A percentile compares a stretch with the other conserved stretches of the same genome.
phyloP scores from a whole-genome alignment of 1,140 invertebrate species.

The Vanessa atalanta region DNA sequence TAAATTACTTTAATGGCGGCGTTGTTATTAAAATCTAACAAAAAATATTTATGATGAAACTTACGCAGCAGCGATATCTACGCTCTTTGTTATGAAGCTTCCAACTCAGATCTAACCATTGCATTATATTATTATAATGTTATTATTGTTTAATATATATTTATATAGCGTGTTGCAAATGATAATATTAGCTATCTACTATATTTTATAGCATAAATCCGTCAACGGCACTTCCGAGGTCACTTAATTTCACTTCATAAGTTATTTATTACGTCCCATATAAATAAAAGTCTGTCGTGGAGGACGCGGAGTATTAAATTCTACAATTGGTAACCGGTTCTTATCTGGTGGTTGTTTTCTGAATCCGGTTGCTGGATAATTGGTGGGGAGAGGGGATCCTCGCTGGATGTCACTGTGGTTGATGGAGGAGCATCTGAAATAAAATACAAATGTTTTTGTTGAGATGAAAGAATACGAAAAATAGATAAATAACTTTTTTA shows the following conservation, averaged over 20 bases:
- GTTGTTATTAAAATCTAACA: not conserved
- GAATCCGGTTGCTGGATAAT: constrained; percentile 61
- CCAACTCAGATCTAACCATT: not conserved
- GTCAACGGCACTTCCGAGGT: not conserved
- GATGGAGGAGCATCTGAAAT: constrained; percentile 60
- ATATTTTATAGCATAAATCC: not conserved
- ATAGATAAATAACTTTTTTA: too few species aligned
- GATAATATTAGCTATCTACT: not conserved
- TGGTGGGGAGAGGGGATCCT: constrained; percentile 65
- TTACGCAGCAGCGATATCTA: not conserved
- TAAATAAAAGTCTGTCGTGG: constrained; percentile 43
- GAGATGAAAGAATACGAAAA: too few species aligned
- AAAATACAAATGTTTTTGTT: too few species aligned
- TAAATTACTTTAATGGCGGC: not conserved
- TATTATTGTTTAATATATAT: not conserved
- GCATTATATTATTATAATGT: not conserved
- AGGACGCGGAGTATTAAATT: constrained; percentile 53
- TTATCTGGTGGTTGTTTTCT: constrained; percentile 52
- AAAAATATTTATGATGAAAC: not conserved
- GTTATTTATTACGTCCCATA: constrained; percentile 56
- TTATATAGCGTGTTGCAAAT: not conserved
- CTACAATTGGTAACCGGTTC: constrained; percentile 68
- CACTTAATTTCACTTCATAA: constrained; percentile 46
- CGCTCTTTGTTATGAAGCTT: not conserved
- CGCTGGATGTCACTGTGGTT: constrained; percentile 64